phyloP scores from a whole-genome alignment of 2,797 vertebrate genomes.

The Euthynnus affinis region DNA sequence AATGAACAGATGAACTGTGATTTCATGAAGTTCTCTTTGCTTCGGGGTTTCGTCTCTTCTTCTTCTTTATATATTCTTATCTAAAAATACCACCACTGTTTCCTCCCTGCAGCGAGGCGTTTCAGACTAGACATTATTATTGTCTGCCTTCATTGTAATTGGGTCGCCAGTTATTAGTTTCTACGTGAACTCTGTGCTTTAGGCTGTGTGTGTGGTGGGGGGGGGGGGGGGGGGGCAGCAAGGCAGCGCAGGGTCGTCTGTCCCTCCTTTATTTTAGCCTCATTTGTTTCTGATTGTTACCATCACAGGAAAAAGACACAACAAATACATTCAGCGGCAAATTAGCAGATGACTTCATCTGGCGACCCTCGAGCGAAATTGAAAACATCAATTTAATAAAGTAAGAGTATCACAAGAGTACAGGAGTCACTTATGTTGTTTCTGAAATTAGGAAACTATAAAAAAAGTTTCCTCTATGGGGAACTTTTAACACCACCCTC shows the following conservation, averaged over 20 bases:
- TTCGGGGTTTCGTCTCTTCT: constrained; percentile 1
- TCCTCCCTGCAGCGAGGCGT: constrained; percentile 14
- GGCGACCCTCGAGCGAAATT: background rate
- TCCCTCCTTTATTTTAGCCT: background rate
- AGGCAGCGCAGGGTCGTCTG: background rate
- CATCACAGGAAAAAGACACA: background rate
- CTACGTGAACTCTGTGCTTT: constrained; percentile 43
- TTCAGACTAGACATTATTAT: constrained; percentile 55
- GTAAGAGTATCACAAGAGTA: background rate
- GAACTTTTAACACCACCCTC: constrained; percentile 23
- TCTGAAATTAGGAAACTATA: background rate
- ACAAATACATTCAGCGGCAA: constrained; percentile 1
- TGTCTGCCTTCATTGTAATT: constrained; percentile 55
- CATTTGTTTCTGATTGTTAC: too few species aligned
- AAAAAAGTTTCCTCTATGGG: background rate
- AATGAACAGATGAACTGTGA: constrained; percentile 3
- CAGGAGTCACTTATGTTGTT: background rate
- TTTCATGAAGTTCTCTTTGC: background rate
- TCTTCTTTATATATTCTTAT: constrained; percentile 34
- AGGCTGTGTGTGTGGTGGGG: too few species aligned
- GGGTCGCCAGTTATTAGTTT: constrained; percentile 57
- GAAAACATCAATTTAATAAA: background rate
- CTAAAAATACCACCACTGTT: constrained; percentile 50
- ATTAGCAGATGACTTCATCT: background rate
- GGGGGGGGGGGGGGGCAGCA: too few species aligned